These are phyloP conservation scores for Spisula solida DNA, from an alignment of 2,888 invertebrate species.

Conservation along the genomic window DNA sequence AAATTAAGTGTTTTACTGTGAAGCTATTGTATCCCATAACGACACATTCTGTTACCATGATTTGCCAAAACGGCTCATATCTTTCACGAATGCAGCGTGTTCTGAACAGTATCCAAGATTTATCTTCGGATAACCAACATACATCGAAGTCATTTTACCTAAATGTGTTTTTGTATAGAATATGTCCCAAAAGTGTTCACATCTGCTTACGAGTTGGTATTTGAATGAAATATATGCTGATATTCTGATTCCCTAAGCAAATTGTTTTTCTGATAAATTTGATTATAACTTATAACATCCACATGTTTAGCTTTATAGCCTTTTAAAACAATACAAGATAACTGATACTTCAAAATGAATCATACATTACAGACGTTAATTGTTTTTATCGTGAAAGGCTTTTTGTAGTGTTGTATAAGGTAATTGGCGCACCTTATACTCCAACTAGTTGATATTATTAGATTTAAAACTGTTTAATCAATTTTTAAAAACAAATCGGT, in stretches of 20 bases:
- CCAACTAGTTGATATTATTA: no score
- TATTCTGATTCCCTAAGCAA: background rate
- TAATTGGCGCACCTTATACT: no score
- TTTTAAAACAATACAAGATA: background rate
- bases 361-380: background rate
- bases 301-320: background rate
- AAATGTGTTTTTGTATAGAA: background rate
- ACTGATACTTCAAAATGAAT: background rate
- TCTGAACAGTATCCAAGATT: no score
- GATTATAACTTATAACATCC: background rate
- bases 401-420: no score
- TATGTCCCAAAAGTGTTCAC: background rate
- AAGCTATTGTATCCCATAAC: no score
- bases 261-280: background rate
- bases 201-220: background rate
- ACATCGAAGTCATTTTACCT: background rate
- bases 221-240: background rate
- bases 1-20: no score
- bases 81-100: no score
- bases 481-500: no score
- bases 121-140: background rate
- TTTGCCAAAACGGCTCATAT: background rate
- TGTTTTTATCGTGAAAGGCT: no score
- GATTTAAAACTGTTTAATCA: no score
- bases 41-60: background rate